phyloP scores from a whole-genome alignment of 2,113 vertebrate species.

The Oriolus oriolus region DNA sequence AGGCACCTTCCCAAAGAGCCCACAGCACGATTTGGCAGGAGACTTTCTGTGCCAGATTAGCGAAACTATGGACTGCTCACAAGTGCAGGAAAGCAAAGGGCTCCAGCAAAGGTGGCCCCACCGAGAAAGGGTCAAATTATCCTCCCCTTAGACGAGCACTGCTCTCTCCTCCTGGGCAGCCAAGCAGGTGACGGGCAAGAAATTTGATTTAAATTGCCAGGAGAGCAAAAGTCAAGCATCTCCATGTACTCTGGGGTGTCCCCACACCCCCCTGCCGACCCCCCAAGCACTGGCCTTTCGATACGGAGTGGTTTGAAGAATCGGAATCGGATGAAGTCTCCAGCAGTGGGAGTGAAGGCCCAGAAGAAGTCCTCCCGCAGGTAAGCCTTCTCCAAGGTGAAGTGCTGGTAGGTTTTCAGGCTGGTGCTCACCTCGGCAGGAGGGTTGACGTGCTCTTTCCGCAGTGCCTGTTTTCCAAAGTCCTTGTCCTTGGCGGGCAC shows the following conservation, averaged over 20 bases:
- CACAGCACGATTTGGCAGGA: neutral
- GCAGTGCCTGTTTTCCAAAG: conserved; percentile 91
- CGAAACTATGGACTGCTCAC: neutral
- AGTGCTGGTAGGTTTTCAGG: conserved; percentile 99
- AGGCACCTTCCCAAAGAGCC: neutral
- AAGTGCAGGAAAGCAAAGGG: neutral
- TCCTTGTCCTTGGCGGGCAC: conserved; percentile 85
- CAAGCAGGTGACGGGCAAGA: neutral
- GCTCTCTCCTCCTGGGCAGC: neutral
- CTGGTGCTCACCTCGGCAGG: conserved; percentile 96
- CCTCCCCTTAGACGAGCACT: neutral
- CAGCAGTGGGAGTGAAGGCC: conserved; percentile 93
- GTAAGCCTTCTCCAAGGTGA: conserved; percentile 98
- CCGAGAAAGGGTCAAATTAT: neutral
- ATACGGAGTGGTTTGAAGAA: conserved; percentile 95
- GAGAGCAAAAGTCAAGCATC: neutral
- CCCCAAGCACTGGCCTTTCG: conserved; percentile 79
- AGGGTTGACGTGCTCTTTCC: conserved; percentile 94
- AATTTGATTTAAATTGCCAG: neutral
- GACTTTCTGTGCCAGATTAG: neutral
- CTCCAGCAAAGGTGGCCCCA: neutral
- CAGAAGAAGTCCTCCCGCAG: conserved; percentile 97
- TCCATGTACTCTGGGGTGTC: neutral
- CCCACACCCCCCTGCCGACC: neutral
- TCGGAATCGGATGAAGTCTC: conserved; percentile 95